Base-by-base conservation (phyloP, 2,113 vertebrate species). In the Euleptes europaea region DNA sequence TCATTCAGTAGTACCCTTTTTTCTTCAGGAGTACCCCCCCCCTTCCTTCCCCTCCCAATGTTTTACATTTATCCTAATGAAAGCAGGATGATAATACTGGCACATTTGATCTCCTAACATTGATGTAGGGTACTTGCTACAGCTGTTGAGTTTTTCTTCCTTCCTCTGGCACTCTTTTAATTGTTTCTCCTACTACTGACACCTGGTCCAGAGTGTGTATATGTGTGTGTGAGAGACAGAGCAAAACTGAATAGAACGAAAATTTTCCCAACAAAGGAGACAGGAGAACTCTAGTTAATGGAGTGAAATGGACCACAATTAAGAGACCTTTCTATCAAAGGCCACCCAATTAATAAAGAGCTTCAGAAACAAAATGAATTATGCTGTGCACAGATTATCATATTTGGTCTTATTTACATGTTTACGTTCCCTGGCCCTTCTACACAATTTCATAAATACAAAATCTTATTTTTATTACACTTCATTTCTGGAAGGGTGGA, bases 391-490 rank as follows among this genome's bases (percentile, higher is more conserved):
- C 38, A 72, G 40, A 83, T 84, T 90, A 87, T 88, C 79, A 65
- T 87, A 85, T 60, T 86, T 90, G 73, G 86, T 79, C 88, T 93
- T 93, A 82, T 91, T 93, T 93, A 79, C 89, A 72, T 44, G 70
- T 14, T 31, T n/a, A 1, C 84, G 84, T 90, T 80, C 83, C 33
- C 67, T 88, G 88, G 91, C 71, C 74, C 80, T 89, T 93, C 88
- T 85, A 11, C 0, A 84, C 92, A 88, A 78, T 88, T 88, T 93
- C 88, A 93, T 93, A 92, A 94, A 93, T 0, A 0, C 0, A 33
- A 93, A 90, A 94, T 93, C 92, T 94, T 90, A 94, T 93, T 94
- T 91, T 94, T 92, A 93, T 90, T 88, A 86, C 90, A 90, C 91
- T 93, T 93, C 89, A 91, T 93, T 93, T 94, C 92, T 90, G 88